Conservation (phyloP, 2,113 vertebrate species). For the Ceyx margarethae region DNA sequence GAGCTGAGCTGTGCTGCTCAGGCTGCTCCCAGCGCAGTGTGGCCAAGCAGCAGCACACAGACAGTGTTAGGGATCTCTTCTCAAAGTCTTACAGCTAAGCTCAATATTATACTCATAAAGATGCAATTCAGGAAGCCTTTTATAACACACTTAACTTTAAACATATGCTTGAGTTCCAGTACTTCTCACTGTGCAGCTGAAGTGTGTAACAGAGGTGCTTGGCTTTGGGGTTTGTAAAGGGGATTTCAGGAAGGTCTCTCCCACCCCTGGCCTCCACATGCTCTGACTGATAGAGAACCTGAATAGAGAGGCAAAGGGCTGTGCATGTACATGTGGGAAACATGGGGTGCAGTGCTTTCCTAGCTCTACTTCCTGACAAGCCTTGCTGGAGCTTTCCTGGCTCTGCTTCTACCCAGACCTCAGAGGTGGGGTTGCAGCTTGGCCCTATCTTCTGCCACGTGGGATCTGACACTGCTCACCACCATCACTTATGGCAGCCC, state of each 20-base stretch:
- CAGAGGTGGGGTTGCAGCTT: fast-evolving
- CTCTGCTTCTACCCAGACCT: background rate
- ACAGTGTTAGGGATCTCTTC: fast-evolving
- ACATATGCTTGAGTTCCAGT: background rate
- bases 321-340: too few species aligned
- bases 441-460: background rate
- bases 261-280: background rate
- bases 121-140: background rate
- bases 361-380: too few species aligned
- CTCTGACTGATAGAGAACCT: background rate
- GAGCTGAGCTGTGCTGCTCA: background rate
- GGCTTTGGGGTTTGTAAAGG: background rate
- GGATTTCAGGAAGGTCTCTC: background rate
- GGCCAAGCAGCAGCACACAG: background rate
- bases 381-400: background rate
- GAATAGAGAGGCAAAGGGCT: background rate
- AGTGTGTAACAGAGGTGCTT: background rate
- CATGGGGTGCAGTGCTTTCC: fast-evolving
- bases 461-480: fast-evolving
- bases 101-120: background rate
- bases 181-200: background rate
- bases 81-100: background rate
- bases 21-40: fast-evolving
- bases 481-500: background rate
- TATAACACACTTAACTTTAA: background rate